Base-by-base conservation (phyloP, 1,140 invertebrate species). In the Panonychus citri region DNA sequence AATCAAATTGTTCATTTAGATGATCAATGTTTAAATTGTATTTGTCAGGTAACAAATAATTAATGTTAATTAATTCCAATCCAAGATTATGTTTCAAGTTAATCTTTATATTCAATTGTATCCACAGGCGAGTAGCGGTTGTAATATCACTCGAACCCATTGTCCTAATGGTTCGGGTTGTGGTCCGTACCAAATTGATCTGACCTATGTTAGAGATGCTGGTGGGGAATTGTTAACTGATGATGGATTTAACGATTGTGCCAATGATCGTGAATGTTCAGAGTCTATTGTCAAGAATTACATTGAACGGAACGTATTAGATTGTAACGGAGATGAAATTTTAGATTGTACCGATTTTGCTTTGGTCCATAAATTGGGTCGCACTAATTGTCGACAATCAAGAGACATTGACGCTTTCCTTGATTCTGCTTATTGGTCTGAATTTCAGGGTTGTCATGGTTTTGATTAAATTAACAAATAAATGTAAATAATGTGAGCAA, bases 251-350 rank as follows among this genome's bases (percentile, higher is more conserved):
- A 63, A 74, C 39, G 76, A 75, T 61, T 87, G 84, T 66, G 76
- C 78, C 3, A 78, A 74, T 28, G 80, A 86, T 64, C 75, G 78
- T 1, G 75, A 73, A 56, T 88, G 85, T 62, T 79, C 83, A 5
- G 81, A 81, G 17, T 64, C 72, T 49, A 68, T 80, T 3, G 78
- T 87, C 34, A 76, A 80, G 66, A 76, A 76, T 26, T 88, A 87
- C 66, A n/a, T 52, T 10, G 25, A 67, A 26, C 82, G 76, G 71
- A 85, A 78, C 65, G 74, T 73, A 62, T 73, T 85, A 78, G 83
- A 87, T 69, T 87, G 83, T 65, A 85, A 84, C 62, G 72, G 17
- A 13, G 37, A 57, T 28, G 30, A 28, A 17, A 15, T 8, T 13
- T 17, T 57, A 27, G 19, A 39, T 19, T 54, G 56, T 30, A 8